Evolutionary conservation across 2,888 invertebrate genomes (phyloP), one percentile per base, ranked within the genome.

Genomic region (Cataglyphis albicans): DNA sequence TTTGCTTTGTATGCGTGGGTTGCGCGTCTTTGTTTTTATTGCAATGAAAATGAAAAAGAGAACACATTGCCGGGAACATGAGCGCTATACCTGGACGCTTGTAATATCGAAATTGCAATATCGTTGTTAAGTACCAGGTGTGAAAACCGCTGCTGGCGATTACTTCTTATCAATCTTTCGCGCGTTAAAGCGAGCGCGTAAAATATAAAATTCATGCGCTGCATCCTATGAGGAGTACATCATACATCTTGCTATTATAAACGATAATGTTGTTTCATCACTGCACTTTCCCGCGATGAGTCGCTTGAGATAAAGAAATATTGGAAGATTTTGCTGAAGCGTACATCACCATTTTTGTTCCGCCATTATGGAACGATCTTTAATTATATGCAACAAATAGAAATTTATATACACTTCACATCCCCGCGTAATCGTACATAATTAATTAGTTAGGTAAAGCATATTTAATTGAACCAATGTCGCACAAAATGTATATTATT

Each of bases 181-280:
- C 21, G 55, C 18, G 55, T 41, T 59, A 32, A 70, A 21, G 25
- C 6, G 29, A 78, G 6, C 18, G 29, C 12, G 35, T 52, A 21
- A n/a, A 12, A 32, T 4, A 29, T 59, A 70, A 70, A 70, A 70
- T 70, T 57, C 67, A 70, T 44, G 15, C 12, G 64, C 38, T 44
- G 21, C 15, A 78, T 68, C n/a, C 68, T 41, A 55, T 25, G 29
- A 18, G 21, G 29, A 18, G 70, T 3, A 15, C 52, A 68, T 55
- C 55, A 6, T 67, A 38, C 25, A 52, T 76, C 25, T 67, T n/a
- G 29, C 70, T 44, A n/a, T 70, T 70, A 78, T 57, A 57, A 52
- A 21, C 41, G 55, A 78, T 57, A 68, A 65, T 55, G n/a, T 41
- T 57, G 21, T 78, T 78, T 78, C 68, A 78, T 70, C 57, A 57